Conservation (phyloP, 53 echinoderm and acorn worm genomes). For the Apostichopus leukothele region DNA sequence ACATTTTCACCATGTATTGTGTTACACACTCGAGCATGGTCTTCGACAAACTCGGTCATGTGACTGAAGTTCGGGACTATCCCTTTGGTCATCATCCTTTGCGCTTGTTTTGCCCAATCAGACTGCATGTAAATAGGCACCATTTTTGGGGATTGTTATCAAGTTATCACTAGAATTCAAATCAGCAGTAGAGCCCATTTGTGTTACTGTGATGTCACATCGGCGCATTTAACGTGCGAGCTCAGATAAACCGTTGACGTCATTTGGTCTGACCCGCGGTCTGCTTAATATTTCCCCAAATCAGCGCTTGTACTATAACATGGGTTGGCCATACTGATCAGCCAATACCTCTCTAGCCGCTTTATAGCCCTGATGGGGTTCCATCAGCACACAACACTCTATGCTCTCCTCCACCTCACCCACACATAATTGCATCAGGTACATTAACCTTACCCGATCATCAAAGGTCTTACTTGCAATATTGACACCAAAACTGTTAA, state of each 20-base stretch:
- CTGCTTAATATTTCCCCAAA: conserved; percentile 49
- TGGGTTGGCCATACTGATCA: conserved; percentile 60
- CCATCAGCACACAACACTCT: conserved; percentile 53
- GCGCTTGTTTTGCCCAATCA: conserved; percentile 56
- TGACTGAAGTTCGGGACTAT: conserved; percentile 33
- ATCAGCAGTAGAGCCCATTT: conserved; percentile 50
- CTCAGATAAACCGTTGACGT: conserved; percentile 44
- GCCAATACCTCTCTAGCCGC: conserved; percentile 33
- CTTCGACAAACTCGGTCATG: conserved; percentile 65
- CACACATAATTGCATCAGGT: conserved; percentile 54
- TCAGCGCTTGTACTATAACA: conserved; percentile 5
- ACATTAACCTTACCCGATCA: conserved; percentile 29
- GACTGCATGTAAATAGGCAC: conserved; percentile 53
- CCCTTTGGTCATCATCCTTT: conserved; percentile 27
- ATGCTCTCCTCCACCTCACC: conserved; percentile 53
- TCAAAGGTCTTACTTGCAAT: conserved; percentile 3
- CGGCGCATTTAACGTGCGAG: conserved; percentile 55
- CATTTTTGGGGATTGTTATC: background rate
- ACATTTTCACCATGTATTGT: conserved; percentile 59
- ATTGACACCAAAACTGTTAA: conserved; percentile 16
- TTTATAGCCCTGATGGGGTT: conserved; percentile 29
- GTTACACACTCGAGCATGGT: conserved; percentile 49
- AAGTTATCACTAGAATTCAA: conserved; percentile 51
- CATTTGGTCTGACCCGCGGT: conserved; percentile 51
- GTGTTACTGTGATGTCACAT: conserved; percentile 52